phyloP scores from a whole-genome alignment of 2,113 vertebrate genomes.

The Cepphus grylle region DNA sequence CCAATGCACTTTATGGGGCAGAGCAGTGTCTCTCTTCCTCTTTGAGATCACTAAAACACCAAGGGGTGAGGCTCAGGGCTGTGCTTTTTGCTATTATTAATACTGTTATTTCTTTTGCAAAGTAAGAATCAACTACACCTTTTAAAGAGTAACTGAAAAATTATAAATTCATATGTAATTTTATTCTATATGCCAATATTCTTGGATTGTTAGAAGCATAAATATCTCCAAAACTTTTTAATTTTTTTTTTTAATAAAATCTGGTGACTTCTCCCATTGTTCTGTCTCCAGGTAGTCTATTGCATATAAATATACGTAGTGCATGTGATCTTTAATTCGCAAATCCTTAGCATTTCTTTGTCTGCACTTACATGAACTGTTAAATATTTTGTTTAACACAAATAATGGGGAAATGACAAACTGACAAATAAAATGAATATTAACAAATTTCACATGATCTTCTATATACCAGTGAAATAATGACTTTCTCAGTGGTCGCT shows the following conservation, averaged over 20 bases:
- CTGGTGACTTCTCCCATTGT: neutral
- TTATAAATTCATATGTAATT: neutral
- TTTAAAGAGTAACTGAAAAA: neutral
- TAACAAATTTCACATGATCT: neutral
- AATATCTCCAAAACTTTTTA: neutral
- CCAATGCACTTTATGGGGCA: neutral
- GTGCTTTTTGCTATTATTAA: neutral
- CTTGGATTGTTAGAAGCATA: neutral
- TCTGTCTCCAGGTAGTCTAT: neutral
- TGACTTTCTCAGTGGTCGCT: neutral
- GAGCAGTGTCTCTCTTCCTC: neutral
- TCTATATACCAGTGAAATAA: neutral
- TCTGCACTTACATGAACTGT: neutral
- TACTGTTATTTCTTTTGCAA: neutral
- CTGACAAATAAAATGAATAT: neutral
- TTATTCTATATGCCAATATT: neutral
- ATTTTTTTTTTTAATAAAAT: neutral
- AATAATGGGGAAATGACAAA: neutral
- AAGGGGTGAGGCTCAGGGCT: neutral
- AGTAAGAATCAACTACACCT: neutral
- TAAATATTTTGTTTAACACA: neutral
- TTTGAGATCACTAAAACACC: neutral
- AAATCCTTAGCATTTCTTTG: neutral
- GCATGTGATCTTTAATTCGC: neutral
- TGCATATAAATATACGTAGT: neutral